phyloP scores from a whole-genome alignment of 2,797 vertebrate species.

The Melanotaenia pygmaea region DNA sequence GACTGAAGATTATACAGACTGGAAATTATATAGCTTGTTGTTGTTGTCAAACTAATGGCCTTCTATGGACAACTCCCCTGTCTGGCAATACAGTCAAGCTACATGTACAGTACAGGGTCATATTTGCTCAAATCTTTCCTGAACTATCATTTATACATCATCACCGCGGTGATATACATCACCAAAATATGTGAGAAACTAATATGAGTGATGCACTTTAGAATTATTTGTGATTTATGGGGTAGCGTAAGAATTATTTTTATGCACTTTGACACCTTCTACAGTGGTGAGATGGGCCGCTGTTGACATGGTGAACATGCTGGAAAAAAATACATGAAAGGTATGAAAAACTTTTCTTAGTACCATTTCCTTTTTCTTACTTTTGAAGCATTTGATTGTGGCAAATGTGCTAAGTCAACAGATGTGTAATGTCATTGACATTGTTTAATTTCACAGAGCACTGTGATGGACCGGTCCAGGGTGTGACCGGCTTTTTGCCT shows the following conservation, averaged over 20 bases:
- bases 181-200: slow-evolving; percentile 28
- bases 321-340: no score
- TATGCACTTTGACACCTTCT: no score
- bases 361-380: not conserved
- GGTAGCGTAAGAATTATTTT: not conserved
- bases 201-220: slow-evolving; percentile 6
- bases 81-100: slow-evolving; percentile 18
- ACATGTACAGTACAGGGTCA: slow-evolving; percentile 16
- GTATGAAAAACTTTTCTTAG: not conserved
- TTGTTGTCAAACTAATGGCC: slow-evolving; percentile 36
- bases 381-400: no score
- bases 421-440: no score
- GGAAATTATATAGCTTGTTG: slow-evolving; percentile 48
- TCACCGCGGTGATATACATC: slow-evolving; percentile 14
- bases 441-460: no score
- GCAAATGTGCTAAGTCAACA: no score
- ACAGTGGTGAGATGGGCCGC: not conserved
- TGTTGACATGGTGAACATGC: not conserved
- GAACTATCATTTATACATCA: slow-evolving; percentile 37
- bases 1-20: slow-evolving; percentile 53
- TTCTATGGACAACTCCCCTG: slow-evolving; percentile 23
- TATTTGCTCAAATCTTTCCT: slow-evolving; percentile 34
- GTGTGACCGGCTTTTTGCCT: no score
- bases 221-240: slow-evolving; percentile 27
- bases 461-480: no score